phyloP scores from a whole-genome alignment of 2,113 vertebrate species.

The Rhagologus leucostigma region DNA sequence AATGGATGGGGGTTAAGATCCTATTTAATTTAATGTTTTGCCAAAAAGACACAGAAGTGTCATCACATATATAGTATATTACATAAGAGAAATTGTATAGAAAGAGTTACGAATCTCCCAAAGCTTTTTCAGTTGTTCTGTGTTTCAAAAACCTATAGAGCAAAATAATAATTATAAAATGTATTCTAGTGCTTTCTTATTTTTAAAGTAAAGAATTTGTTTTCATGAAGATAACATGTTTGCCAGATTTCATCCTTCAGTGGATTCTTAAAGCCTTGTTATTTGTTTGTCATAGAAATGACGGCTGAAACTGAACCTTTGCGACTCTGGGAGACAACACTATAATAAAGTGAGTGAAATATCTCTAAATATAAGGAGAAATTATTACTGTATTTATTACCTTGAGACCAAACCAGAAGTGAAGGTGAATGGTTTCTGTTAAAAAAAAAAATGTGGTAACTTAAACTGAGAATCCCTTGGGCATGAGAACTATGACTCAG shows the following conservation, averaged over 20 bases:
- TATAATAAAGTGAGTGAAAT: conserved; percentile 7
- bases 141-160: background rate
- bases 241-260: background rate
- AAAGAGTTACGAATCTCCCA: background rate
- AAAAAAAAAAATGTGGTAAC: background rate
- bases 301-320: background rate
- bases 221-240: background rate
- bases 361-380: background rate
- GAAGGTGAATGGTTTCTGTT: background rate
- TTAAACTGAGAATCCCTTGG: conserved; percentile 44
- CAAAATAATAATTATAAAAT: background rate
- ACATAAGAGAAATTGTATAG: background rate
- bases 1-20: background rate
- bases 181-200: background rate
- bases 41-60: background rate
- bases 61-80: background rate
- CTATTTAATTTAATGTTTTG: background rate
- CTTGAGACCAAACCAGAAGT: conserved; percentile 11
- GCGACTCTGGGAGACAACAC: background rate
- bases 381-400: background rate
- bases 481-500: background rate
- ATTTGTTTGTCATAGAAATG: conserved; percentile 40
- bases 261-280: background rate
- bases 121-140: background rate
- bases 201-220: background rate